Conservation (phyloP, 1,140 invertebrate genomes). For the Daktulosphaira vitifoliae region DNA sequence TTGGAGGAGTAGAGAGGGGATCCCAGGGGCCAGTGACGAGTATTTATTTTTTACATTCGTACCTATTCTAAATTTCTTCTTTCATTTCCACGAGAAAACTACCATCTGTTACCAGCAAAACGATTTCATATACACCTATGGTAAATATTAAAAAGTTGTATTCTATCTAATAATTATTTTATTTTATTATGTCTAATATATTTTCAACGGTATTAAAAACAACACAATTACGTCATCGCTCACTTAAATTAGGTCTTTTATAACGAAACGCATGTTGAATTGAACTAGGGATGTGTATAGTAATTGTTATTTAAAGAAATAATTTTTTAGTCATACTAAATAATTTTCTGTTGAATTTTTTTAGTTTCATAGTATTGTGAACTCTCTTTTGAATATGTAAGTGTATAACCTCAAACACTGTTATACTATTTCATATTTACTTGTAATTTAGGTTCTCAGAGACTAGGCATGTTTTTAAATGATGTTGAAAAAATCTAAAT, state of each 20-base stretch:
- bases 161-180: not conserved
- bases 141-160: constrained; percentile 22
- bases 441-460: too few species aligned
- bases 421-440: too few species aligned
- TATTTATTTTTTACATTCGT: constrained; percentile 19
- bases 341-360: too few species aligned
- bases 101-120: not conserved
- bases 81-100: constrained; percentile 13
- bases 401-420: too few species aligned
- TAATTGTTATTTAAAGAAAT: too few species aligned
- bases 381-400: too few species aligned
- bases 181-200: too few species aligned
- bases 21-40: constrained; percentile 33
- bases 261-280: constrained; percentile 7
- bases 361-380: too few species aligned
- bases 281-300: not conserved
- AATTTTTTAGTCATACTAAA: too few species aligned
- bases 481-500: too few species aligned
- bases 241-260: not conserved
- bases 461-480: too few species aligned
- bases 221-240: constrained; percentile 18
- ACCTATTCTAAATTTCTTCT: constrained; percentile 11
- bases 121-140: constrained; percentile 14
- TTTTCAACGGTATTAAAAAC: constrained; percentile 6
- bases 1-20: constrained; percentile 11